Percentiles rank a stretch among this genome's conserved stretches.
These are phyloP conservation scores for Drosophila pectinifera DNA, from an alignment of 1,140 invertebrate species.

Conservation along the genomic window DNA sequence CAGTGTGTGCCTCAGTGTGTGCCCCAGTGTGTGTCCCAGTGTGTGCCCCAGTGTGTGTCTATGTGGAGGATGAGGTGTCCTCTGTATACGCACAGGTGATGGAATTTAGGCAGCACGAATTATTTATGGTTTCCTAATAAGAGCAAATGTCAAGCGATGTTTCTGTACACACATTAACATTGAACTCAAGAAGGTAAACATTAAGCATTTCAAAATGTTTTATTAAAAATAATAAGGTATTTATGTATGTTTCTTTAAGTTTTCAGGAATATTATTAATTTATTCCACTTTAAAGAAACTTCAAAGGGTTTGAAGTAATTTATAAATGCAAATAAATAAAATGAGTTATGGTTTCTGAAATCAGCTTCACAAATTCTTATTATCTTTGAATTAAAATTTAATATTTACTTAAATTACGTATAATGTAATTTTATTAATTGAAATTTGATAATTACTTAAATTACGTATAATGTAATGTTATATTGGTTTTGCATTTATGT, in stretches of 20 bases:
- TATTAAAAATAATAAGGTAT: neutral
- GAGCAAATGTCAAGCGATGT: conserved; percentile 53
- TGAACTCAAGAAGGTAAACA: neutral
- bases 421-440: no score
- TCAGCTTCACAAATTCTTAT: no score
- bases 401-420: no score
- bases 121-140: conserved; percentile 70
- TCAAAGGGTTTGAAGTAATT: neutral
- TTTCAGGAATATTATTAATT: neutral
- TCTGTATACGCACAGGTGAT: conserved; percentile 38
- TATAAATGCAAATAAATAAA: neutral
- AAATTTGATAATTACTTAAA: no score
- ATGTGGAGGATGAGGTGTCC: conserved; percentile 7
- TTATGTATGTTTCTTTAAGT: no score
- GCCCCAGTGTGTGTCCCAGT: neutral
- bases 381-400: no score
- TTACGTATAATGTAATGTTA: no score
- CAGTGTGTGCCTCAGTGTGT: no score
- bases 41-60: neutral
- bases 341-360: no score
- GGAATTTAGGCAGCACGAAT: conserved; percentile 37
- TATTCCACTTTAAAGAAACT: neutral
- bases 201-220: neutral
- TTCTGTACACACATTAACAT: neutral
- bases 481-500: no score